phyloP scores from a whole-genome alignment of 1,140 invertebrate genomes.

The Tetraneura akinire region DNA sequence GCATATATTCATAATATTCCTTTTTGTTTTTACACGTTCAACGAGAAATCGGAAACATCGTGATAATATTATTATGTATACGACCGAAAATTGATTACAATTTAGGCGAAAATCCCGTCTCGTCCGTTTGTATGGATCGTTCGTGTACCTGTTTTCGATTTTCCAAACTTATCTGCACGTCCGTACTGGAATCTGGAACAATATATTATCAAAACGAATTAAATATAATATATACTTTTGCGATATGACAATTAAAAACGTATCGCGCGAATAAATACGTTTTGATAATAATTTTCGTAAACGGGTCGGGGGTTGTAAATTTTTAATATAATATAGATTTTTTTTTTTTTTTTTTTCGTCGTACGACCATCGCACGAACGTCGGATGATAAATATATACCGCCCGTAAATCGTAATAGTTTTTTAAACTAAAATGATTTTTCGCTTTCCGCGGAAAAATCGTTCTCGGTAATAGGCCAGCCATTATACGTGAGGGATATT shows the following conservation, averaged over 20 bases:
- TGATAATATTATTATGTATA: too few species aligned
- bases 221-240: too few species aligned
- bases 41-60: background rate
- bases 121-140: conserved; percentile 35
- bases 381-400: background rate
- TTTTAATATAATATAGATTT: background rate
- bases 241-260: background rate
- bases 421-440: background rate
- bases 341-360: too few species aligned
- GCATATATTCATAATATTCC: too few species aligned
- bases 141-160: conserved; percentile 26
- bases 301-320: too few species aligned
- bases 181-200: conserved; percentile 43
- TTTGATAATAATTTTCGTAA: background rate
- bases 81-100: background rate
- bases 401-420: too few species aligned
- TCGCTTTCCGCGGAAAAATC: background rate
- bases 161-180: conserved; percentile 32
- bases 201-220: background rate
- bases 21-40: background rate
- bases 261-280: background rate
- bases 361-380: background rate
- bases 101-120: background rate
- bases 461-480: background rate
- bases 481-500: background rate